Conservation (phyloP, 2,797 vertebrate species). For the Steatocranus sp. region DNA sequence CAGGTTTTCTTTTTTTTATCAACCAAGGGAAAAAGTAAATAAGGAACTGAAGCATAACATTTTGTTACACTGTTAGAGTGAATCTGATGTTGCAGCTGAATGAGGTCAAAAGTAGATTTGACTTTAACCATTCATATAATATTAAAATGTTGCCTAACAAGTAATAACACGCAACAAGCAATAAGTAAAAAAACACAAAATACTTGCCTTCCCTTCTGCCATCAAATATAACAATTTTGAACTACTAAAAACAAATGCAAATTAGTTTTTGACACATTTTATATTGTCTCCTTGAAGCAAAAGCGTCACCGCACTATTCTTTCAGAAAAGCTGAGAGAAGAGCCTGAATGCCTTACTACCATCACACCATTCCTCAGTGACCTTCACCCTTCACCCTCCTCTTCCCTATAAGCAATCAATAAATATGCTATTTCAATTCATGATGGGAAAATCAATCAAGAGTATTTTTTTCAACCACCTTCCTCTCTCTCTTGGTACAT, state of each 20-base stretch:
- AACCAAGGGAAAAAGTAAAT: neutral
- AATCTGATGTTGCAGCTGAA: neutral
- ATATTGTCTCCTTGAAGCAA: neutral
- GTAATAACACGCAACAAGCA: neutral
- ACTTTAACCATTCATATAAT: neutral
- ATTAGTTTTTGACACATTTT: neutral
- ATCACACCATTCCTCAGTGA: slow-evolving; percentile 3
- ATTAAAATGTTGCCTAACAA: neutral
- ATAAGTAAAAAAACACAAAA: neutral
- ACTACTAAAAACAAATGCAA: neutral
- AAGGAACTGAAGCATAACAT: neutral
- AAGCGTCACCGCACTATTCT: neutral
- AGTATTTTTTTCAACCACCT: slow-evolving; percentile 17
- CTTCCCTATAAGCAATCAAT: slow-evolving; percentile 66
- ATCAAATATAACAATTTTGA: neutral
- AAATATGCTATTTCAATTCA: slow-evolving; percentile 72
- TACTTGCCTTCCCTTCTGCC: neutral
- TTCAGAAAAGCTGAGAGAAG: neutral
- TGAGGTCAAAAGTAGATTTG: neutral
- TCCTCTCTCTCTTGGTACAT: slow-evolving; percentile 5
- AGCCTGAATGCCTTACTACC: neutral
- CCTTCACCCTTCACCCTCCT: slow-evolving; percentile 28
- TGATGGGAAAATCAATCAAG: slow-evolving; percentile 74
- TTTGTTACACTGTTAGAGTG: neutral
- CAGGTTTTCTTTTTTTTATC: neutral